Percentiles rank a stretch among this genome's conserved stretches.
Conservation (phyloP, 2,888 invertebrate species). For the Volucella inflata region DNA sequence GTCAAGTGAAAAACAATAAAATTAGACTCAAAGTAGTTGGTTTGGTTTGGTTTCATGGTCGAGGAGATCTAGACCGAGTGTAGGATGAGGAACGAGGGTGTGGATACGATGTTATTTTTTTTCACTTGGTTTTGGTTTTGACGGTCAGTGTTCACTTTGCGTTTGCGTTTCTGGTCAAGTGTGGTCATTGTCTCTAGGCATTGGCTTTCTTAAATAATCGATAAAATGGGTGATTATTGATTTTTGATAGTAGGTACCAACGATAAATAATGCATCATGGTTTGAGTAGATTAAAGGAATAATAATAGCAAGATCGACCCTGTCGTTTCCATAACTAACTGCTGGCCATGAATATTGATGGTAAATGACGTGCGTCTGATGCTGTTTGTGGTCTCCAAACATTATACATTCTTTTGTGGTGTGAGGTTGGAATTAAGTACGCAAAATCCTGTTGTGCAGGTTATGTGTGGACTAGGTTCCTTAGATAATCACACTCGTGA, state of each 20-base stretch:
- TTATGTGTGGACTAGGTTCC: too few relatives aligned
- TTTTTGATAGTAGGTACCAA: slow-evolving; percentile 12
- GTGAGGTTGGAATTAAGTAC: too few relatives aligned
- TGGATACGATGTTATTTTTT: slow-evolving; percentile 4
- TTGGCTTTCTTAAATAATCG: slow-evolving; percentile 28
- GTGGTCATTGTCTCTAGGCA: neutral
- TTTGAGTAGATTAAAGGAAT: slow-evolving; percentile 35
- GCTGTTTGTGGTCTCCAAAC: neutral
- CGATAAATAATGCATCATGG: slow-evolving; percentile 64
- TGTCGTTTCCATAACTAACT: slow-evolving; percentile 40
- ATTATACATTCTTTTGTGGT: too few relatives aligned
- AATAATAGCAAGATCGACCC: slow-evolving; percentile 41
- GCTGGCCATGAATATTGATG: slow-evolving; percentile 60
- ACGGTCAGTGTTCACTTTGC: slow-evolving; percentile 1
- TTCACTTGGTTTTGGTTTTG: slow-evolving; percentile 25
- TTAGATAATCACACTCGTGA: too few relatives aligned
- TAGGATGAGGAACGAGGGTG: neutral
- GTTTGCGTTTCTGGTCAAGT: too few relatives aligned
- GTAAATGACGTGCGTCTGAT: neutral
- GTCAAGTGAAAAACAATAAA: slow-evolving; percentile 48
- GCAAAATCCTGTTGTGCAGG: too few relatives aligned
- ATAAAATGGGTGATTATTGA: slow-evolving; percentile 22
- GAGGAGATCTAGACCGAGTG: slow-evolving; percentile 28
- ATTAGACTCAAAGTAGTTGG: slow-evolving; percentile 3
- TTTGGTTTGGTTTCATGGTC: slow-evolving; percentile 53